phyloP scores from a whole-genome alignment of 2,797 vertebrate species.

The Esox masquinongy region DNA sequence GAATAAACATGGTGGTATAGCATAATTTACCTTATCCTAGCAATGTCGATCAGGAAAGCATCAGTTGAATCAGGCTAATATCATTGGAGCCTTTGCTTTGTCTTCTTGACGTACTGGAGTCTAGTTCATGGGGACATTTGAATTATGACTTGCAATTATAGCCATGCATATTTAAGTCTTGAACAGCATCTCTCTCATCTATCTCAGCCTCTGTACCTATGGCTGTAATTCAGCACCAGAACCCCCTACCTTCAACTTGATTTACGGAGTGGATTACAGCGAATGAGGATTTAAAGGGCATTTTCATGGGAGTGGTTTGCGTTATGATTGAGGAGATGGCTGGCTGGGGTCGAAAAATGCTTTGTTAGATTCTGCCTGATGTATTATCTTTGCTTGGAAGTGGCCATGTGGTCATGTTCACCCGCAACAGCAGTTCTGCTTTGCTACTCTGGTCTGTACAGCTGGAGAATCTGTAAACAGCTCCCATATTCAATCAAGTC shows the following conservation, averaged over 20 bases:
- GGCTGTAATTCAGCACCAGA: constrained; percentile 41
- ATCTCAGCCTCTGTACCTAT: constrained; percentile 33
- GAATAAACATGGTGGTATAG: background rate
- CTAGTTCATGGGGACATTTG: constrained; percentile 10
- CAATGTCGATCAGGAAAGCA: background rate
- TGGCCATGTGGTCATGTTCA: background rate
- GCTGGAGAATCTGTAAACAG: background rate
- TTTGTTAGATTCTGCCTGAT: background rate
- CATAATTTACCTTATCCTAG: background rate
- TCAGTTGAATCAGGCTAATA: background rate
- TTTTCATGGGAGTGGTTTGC: background rate
- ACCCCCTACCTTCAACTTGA: constrained; percentile 33
- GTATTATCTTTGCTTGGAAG: background rate
- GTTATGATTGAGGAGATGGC: constrained; percentile 26
- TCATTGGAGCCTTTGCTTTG: background rate
- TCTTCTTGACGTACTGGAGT: background rate
- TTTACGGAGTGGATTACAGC: constrained; percentile 47
- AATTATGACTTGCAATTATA: constrained; percentile 50
- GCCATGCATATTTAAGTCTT: constrained; percentile 35
- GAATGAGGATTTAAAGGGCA: constrained; percentile 23
- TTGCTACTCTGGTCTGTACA: background rate
- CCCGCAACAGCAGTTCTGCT: background rate
- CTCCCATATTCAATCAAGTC: background rate
- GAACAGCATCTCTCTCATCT: constrained; percentile 16
- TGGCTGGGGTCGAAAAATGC: background rate